Evolutionary conservation across 2,888 invertebrate species (phyloP).

Genomic region (Branchellion lobata): DNA sequence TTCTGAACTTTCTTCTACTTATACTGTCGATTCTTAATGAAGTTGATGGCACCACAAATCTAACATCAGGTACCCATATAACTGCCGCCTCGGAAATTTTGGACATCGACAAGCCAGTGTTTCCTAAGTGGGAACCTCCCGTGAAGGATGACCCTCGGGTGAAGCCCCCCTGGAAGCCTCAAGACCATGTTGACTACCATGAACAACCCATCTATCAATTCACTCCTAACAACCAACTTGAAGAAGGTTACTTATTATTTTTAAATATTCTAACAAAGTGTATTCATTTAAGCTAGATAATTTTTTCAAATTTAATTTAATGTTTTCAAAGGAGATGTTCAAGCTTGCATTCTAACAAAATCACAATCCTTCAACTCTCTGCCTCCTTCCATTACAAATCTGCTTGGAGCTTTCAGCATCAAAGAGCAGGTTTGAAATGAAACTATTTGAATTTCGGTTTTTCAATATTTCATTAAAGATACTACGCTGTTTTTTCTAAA

Average conservation of each 20-base stretch:
- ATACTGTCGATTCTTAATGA: background rate
- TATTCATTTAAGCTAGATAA: background rate
- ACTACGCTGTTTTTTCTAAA: too few relatives aligned
- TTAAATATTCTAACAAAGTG: background rate
- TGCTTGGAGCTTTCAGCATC: slow-evolving; percentile 53
- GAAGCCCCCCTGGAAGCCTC: slow-evolving; percentile 38
- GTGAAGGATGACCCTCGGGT: slow-evolving; percentile 52
- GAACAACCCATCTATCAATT: slow-evolving; percentile 65
- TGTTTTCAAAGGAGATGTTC: slow-evolving; percentile 68
- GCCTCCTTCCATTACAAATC: slow-evolving; percentile 55
- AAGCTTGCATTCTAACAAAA: slow-evolving; percentile 81
- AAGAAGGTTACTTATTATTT: slow-evolving; percentile 49
- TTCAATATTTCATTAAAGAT: too few relatives aligned
- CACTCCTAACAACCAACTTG: slow-evolving; percentile 44
- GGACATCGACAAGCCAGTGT: slow-evolving; percentile 23
- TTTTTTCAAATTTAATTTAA: slow-evolving; percentile 3
- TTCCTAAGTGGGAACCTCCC: slow-evolving; percentile 46
- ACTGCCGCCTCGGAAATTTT: slow-evolving; percentile 17
- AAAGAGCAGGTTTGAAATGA: slow-evolving; percentile 56
- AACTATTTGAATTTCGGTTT: too few relatives aligned
- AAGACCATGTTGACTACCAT: slow-evolving; percentile 65
- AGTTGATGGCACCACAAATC: background rate
- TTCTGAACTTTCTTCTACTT: slow-evolving; percentile 11
- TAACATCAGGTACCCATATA: slow-evolving; percentile 26
- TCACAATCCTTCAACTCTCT: slow-evolving; percentile 63